These are phyloP conservation scores for mouse (Mus musculus) DNA, from an alignment of 2,113 vertebrate genomes.

Conservation along the genomic window DNA sequence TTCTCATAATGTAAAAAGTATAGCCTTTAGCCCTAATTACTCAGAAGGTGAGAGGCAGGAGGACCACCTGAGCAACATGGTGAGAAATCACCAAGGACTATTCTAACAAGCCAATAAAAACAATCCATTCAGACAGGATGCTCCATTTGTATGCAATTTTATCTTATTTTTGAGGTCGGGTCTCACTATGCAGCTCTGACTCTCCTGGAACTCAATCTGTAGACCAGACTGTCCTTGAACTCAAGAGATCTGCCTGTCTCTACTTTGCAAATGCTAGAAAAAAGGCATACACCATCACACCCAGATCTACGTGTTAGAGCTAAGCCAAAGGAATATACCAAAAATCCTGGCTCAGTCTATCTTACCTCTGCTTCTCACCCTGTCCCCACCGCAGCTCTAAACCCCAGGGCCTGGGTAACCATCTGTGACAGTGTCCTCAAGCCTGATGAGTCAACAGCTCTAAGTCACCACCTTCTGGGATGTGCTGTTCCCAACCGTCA, in stretches of 20 bases:
- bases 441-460: not conserved
- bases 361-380: not conserved
- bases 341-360: not conserved
- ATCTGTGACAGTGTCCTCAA: not conserved
- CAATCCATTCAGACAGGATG: not conserved
- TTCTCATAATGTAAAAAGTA: not conserved
- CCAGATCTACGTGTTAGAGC: not conserved
- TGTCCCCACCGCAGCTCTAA: not conserved
- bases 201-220: not conserved
- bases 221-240: not conserved
- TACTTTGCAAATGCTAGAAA: not conserved
- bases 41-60: not conserved
- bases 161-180: not conserved
- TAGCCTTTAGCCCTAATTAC: not conserved
- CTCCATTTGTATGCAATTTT: not conserved
- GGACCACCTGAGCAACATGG: not conserved
- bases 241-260: not conserved
- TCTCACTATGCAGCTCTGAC: too few species aligned
- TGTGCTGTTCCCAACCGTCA: not conserved
- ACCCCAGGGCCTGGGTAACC: not conserved
- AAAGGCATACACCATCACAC: not conserved
- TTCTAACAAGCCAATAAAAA: not conserved
- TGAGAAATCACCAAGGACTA: not conserved
- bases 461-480: not conserved
- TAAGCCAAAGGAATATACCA: not conserved